Evolutionary conservation across 2,888 invertebrate genomes (phyloP).

Genomic region (Trichopoda pennipes): DNA sequence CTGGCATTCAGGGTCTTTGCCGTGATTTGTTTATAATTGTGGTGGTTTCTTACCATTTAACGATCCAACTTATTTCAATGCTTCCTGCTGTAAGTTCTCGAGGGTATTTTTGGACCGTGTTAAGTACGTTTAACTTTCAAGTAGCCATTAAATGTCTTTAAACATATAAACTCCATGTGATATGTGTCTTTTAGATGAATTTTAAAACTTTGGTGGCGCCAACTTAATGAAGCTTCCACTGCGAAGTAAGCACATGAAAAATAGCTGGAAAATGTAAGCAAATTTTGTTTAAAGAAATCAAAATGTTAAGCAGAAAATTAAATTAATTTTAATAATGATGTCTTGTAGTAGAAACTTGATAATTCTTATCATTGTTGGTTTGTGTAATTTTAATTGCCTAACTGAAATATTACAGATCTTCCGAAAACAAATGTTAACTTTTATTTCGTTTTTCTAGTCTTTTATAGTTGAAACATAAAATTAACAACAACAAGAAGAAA

Average conservation of each 20-base stretch:
- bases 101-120: not conserved
- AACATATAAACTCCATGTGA: slow-evolving; percentile 67
- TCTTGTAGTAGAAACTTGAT: too few species aligned
- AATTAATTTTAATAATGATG: not conserved
- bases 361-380: too few species aligned
- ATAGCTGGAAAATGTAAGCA: slow-evolving; percentile 22
- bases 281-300: too few species aligned
- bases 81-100: slow-evolving; percentile 27
- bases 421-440: too few species aligned
- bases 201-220: slow-evolving; percentile 68
- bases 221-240: slow-evolving; percentile 46
- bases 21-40: slow-evolving; percentile 59
- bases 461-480: too few species aligned
- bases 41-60: slow-evolving; percentile 58
- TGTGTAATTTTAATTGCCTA: too few species aligned
- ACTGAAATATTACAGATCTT: too few species aligned
- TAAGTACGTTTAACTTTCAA: slow-evolving; percentile 36
- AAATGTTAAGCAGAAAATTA: too few species aligned
- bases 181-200: slow-evolving; percentile 60
- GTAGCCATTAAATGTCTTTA: slow-evolving; percentile 65
- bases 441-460: too few species aligned
- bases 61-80: slow-evolving; percentile 22
- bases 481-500: too few species aligned
- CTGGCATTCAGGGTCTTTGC: slow-evolving; percentile 12
- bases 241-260: slow-evolving; percentile 42